Percentiles rank a stretch among this genome's conserved stretches.
Evolutionary conservation across 2,797 vertebrate species (phyloP).

Genomic region (Remorina albescens): DNA sequence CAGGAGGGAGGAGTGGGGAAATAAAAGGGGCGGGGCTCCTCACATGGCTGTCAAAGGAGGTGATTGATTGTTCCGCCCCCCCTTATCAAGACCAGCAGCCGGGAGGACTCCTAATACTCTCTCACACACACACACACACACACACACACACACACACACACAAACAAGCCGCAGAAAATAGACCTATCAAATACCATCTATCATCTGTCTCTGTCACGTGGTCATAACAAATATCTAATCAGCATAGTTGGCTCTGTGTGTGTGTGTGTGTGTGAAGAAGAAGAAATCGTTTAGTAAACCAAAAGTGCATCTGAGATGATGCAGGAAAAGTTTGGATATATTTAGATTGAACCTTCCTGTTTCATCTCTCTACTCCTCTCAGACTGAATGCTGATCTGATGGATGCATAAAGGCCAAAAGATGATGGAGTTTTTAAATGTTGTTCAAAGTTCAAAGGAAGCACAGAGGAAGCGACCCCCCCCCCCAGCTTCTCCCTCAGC

Average conservation of each 20-base stretch:
- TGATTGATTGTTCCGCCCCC: slow-evolving; percentile 83
- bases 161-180: slow-evolving; percentile 62
- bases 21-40: slow-evolving; percentile 51
- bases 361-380: slow-evolving; percentile 36
- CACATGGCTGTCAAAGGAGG: slow-evolving; percentile 79
- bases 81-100: slow-evolving; percentile 83
- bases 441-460: slow-evolving; percentile 31
- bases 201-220: slow-evolving; percentile 47
- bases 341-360: slow-evolving; percentile 24
- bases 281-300: slow-evolving; percentile 55
- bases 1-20: slow-evolving; percentile 23
- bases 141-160: slow-evolving; percentile 11
- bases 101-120: slow-evolving; percentile 65
- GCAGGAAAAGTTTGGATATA: slow-evolving; percentile 22
- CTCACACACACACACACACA: slow-evolving; percentile 10
- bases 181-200: slow-evolving; percentile 70
- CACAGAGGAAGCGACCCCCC: not conserved
- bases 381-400: slow-evolving; percentile 29
- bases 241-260: slow-evolving; percentile 57
- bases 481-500: slow-evolving; percentile 7
- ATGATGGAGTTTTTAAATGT: slow-evolving; percentile 14
- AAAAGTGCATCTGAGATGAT: slow-evolving; percentile 25
- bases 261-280: no score
- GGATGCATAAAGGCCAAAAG: slow-evolving; percentile 3
- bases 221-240: slow-evolving; percentile 72